Percentiles rank a stretch among this genome's conserved stretches.
These are phyloP conservation scores for Phyllotreta striolata DNA, from an alignment of 2,888 invertebrate species.

Conservation along the genomic window DNA sequence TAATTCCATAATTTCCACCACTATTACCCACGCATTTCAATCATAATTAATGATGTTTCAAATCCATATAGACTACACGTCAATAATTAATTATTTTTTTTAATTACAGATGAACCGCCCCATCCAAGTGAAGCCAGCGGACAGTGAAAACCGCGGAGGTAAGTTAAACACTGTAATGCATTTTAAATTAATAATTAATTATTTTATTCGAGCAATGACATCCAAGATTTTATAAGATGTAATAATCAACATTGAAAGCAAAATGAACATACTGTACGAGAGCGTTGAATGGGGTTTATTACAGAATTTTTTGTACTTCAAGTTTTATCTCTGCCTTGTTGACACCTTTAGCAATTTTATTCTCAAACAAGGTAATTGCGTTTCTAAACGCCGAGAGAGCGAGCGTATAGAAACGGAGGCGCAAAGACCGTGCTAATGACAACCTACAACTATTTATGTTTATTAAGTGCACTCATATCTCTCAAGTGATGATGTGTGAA, in stretches of 20 bases:
- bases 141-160: constrained; percentile 99
- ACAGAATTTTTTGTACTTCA: too few species aligned
- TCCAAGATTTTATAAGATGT: constrained; percentile 49
- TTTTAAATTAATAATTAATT: constrained; percentile 5
- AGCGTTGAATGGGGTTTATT: too few species aligned
- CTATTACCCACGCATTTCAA: background rate
- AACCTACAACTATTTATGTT: constrained; percentile 51
- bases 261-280: too few species aligned
- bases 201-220: constrained; percentile 40
- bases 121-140: constrained; percentile 99
- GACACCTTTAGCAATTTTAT: too few species aligned
- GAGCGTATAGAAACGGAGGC: constrained; percentile 2
- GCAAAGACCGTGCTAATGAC: constrained; percentile 49
- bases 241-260: constrained; percentile 13
- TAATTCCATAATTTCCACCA: background rate
- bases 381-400: background rate
- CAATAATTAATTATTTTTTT: constrained; percentile 28
- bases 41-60: background rate
- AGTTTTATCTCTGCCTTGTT: too few species aligned
- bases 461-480: constrained; percentile 41
- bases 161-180: constrained; percentile 60
- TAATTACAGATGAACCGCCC: constrained; percentile 98
- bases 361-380: too few species aligned
- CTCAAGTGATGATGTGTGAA: constrained; percentile 41
- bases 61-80: background rate